Evolutionary conservation across 2,888 invertebrate genomes (phyloP).

Genomic region (Mycalesis mineus): DNA sequence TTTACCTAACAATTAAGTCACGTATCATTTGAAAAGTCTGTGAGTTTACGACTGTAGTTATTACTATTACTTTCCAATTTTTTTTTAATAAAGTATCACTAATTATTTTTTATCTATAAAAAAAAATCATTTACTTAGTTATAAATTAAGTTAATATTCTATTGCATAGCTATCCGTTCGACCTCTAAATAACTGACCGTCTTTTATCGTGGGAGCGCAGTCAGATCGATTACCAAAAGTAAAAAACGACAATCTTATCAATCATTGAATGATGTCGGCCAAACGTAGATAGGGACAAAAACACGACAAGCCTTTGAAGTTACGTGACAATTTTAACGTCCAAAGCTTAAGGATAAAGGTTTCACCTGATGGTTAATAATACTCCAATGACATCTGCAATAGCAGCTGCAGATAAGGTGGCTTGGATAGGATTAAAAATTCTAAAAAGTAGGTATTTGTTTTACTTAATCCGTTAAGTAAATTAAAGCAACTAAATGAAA

Average conservation of each 20-base stretch:
- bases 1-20: no score
- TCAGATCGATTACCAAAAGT: neutral
- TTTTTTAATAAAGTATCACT: no score
- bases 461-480: no score
- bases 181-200: neutral
- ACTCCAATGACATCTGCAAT: neutral
- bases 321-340: neutral
- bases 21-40: no score
- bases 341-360: neutral
- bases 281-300: neutral
- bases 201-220: neutral
- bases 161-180: no score
- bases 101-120: no score
- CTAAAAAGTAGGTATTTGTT: neutral
- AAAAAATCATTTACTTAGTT: no score
- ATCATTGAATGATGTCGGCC: neutral
- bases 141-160: no score
- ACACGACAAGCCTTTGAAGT: neutral
- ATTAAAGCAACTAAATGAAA: no score
- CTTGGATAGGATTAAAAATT: neutral
- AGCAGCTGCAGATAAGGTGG: neutral
- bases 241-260: conserved; percentile 2
- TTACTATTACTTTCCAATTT: no score
- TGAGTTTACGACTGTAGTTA: no score
- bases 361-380: neutral